Evolutionary conservation across 2,797 vertebrate species (phyloP).

Genomic region (Pempheris klunzingeri): DNA sequence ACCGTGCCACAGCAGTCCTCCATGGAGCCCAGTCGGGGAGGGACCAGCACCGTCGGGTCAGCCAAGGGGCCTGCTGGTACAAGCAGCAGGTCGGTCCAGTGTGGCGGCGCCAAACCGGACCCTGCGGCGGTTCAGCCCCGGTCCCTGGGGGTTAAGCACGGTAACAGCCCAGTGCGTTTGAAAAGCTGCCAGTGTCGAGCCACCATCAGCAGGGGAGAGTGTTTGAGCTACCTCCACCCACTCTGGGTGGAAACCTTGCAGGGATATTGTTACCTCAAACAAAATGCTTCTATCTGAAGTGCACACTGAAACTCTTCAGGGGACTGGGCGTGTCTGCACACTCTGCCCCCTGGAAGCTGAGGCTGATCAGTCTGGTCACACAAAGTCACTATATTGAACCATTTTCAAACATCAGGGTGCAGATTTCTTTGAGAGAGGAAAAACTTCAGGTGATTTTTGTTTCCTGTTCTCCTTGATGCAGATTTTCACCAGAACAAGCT

Average conservation of each 20-base stretch:
- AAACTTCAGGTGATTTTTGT: slow-evolving; percentile 12
- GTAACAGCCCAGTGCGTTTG: slow-evolving; percentile 36
- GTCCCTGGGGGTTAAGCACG: slow-evolving; percentile 31
- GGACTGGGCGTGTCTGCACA: too few relatives aligned
- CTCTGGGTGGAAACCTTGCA: slow-evolving; percentile 9
- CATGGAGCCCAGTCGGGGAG: slow-evolving; percentile 23
- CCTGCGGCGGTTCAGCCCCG: slow-evolving; percentile 20
- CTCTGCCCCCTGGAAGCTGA: too few relatives aligned
- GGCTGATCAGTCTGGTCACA: neutral
- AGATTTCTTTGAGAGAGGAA: neutral
- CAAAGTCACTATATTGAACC: neutral
- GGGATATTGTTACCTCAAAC: slow-evolving; percentile 37
- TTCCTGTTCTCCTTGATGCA: slow-evolving; percentile 6
- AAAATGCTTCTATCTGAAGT: neutral
- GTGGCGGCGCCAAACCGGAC: slow-evolving; percentile 32
- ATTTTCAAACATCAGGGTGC: neutral
- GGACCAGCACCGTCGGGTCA: slow-evolving; percentile 22
- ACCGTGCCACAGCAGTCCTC: slow-evolving; percentile 9
- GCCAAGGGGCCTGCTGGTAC: slow-evolving; percentile 52
- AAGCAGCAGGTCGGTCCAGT: slow-evolving; percentile 37
- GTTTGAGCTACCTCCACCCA: slow-evolving; percentile 38
- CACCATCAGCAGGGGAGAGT: slow-evolving; percentile 10
- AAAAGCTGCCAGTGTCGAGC: slow-evolving; percentile 51
- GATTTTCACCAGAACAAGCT: neutral
- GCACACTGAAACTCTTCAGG: neutral